Evolutionary conservation across 92 coral and sea anemone genomes (phyloP).

Genomic region (Epizoanthus illoricatus): DNA sequence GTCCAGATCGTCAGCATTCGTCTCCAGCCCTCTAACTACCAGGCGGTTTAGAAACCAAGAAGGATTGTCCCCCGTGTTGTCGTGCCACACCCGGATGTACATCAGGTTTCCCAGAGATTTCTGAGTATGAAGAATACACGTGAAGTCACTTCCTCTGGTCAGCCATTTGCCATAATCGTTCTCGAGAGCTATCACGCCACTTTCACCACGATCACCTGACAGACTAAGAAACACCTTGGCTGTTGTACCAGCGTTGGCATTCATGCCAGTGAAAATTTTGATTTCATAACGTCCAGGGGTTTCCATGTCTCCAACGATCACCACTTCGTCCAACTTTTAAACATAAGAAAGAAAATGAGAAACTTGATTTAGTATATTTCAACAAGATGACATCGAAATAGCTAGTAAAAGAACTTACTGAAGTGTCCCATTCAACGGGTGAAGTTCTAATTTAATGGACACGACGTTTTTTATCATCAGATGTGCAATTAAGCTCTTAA

Average conservation of each 20-base stretch:
- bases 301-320: neutral
- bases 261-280: constrained; percentile 59
- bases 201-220: constrained; percentile 65
- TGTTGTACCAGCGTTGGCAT: constrained; percentile 72
- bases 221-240: constrained; percentile 60
- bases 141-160: constrained; percentile 56
- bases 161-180: constrained; percentile 14
- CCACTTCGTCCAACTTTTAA: neutral
- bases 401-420: too few relatives aligned
- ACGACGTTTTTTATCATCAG: too few relatives aligned
- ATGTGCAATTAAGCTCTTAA: too few relatives aligned
- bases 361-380: too few relatives aligned
- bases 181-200: constrained; percentile 63
- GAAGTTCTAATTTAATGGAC: too few relatives aligned
- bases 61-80: constrained; percentile 72
- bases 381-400: too few relatives aligned
- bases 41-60: constrained; percentile 80
- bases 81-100: constrained; percentile 89
- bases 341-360: too few relatives aligned
- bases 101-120: constrained; percentile 64
- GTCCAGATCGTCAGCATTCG: constrained; percentile 32
- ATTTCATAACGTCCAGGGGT: constrained; percentile 47
- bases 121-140: constrained; percentile 58
- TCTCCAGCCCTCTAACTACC: constrained; percentile 44
- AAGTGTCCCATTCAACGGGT: too few relatives aligned